Percentiles rank a stretch among this genome's conserved stretches.
Conservation (phyloP, 2,888 invertebrate genomes). For the Melitaea athalia region DNA sequence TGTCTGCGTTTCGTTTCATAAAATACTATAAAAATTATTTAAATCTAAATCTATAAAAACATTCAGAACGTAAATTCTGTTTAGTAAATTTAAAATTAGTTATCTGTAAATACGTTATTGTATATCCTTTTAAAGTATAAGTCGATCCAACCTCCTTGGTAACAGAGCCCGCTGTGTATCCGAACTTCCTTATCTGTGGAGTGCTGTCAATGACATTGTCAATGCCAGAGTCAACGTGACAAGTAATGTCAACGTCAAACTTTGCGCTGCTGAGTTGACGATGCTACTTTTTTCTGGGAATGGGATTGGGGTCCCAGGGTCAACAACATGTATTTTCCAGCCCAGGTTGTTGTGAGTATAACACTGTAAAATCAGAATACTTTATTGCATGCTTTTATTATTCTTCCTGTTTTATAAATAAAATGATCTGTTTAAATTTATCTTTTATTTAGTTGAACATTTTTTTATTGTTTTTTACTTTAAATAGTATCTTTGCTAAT, state of each 20-base stretch:
- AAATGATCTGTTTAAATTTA: neutral
- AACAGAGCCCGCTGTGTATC: constrained; percentile 50
- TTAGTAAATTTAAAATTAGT: constrained; percentile 3
- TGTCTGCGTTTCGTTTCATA: constrained; percentile 36
- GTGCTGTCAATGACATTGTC: constrained; percentile 42
- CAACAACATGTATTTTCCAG: constrained; percentile 95
- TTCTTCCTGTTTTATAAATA: neutral
- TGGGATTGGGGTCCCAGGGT: constrained; percentile 82
- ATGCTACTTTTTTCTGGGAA: constrained; percentile 54
- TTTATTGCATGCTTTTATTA: neutral
- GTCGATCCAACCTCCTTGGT: constrained; percentile 13
- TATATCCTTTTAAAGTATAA: constrained; percentile 10
- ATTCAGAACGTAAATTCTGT: constrained; percentile 1
- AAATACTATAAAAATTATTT: constrained; percentile 7
- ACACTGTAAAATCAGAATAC: constrained; percentile 83
- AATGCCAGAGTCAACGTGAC: constrained; percentile 33
- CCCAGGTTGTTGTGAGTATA: constrained; percentile 95
- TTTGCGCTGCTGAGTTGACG: constrained; percentile 44
- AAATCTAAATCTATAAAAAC: neutral
- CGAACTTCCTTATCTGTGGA: constrained; percentile 55
- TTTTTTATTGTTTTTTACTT: too few species aligned
- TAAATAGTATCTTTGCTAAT: too few species aligned
- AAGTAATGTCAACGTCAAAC: constrained; percentile 39
- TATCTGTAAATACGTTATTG: neutral
- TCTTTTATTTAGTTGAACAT: neutral